Percentiles rank a stretch among this genome's conserved stretches.
Evolutionary conservation across 2,888 invertebrate genomes (phyloP).

Genomic region (Spicauda simplicius): DNA sequence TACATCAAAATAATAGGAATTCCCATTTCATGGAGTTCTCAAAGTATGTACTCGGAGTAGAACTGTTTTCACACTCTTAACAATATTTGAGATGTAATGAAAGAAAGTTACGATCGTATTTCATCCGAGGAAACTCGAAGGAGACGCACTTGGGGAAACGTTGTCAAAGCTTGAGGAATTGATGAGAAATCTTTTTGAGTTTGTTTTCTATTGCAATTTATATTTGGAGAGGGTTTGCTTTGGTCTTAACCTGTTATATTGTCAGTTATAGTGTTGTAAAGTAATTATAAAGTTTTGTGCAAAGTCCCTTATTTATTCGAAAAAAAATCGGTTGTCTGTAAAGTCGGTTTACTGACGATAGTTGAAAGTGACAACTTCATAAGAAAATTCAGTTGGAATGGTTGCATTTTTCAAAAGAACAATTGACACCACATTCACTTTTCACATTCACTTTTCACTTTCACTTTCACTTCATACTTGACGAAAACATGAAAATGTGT

Average conservation of each 20-base stretch:
- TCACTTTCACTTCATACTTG: no score
- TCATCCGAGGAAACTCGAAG: constrained; percentile 49
- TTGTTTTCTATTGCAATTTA: constrained; percentile 48
- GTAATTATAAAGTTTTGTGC: no score
- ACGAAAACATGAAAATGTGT: no score
- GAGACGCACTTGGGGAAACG: constrained; percentile 49
- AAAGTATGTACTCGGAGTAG: constrained; percentile 37
- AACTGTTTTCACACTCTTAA: constrained; percentile 48
- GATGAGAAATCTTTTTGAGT: constrained; percentile 53
- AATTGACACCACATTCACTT: no score
- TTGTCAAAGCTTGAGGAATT: constrained; percentile 49
- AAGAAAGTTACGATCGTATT: constrained; percentile 49
- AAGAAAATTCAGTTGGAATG: no score
- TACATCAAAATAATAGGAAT: not conserved
- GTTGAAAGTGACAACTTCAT: no score
- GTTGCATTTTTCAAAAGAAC: no score
- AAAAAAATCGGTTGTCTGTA: no score
- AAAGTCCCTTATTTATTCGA: no score
- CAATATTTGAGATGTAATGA: constrained; percentile 49
- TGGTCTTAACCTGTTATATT: constrained; percentile 24
- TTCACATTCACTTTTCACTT: no score
- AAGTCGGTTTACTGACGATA: no score
- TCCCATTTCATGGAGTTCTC: constrained; percentile 13
- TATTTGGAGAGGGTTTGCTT: constrained; percentile 41
- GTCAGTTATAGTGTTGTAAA: no score